These are phyloP conservation scores for Rhingia rostrata DNA, from an alignment of 2,888 invertebrate species.

Conservation along the genomic window DNA sequence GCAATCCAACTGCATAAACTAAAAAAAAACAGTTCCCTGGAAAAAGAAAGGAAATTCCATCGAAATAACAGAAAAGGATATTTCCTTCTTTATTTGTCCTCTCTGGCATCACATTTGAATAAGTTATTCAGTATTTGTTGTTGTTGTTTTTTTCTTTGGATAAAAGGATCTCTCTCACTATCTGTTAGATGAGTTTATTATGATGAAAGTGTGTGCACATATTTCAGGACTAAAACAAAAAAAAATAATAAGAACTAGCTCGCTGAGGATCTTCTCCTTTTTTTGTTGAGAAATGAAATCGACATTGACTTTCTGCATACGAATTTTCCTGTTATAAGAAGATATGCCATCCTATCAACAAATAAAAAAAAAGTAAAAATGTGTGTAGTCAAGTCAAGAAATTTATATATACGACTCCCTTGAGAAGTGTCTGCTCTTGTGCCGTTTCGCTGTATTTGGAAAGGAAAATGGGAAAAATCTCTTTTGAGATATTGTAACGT, in stretches of 20 bases:
- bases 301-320: constrained; percentile 70
- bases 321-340: constrained; percentile 24
- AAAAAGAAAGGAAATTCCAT: constrained; percentile 29
- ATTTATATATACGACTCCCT: constrained; percentile 61
- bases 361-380: constrained; percentile 45
- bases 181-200: constrained; percentile 67
- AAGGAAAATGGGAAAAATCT: constrained; percentile 38
- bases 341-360: constrained; percentile 3
- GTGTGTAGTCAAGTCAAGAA: constrained; percentile 65
- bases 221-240: constrained; percentile 60
- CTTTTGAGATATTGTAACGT: constrained; percentile 59
- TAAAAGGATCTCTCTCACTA: constrained; percentile 67
- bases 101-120: constrained; percentile 68
- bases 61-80: constrained; percentile 48
- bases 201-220: constrained; percentile 65
- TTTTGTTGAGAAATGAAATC: constrained; percentile 39
- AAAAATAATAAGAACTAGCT: constrained; percentile 13
- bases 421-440: constrained; percentile 43
- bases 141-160: constrained; percentile 36
- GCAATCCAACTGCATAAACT: constrained; percentile 64
- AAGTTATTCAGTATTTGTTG: constrained; percentile 64
- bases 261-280: constrained; percentile 13
- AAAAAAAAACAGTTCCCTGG: constrained; percentile 12
- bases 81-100: constrained; percentile 60
- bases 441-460: not conserved